Base-by-base conservation (phyloP, 2,797 vertebrate genomes). In the Benthosema pterotum region DNA sequence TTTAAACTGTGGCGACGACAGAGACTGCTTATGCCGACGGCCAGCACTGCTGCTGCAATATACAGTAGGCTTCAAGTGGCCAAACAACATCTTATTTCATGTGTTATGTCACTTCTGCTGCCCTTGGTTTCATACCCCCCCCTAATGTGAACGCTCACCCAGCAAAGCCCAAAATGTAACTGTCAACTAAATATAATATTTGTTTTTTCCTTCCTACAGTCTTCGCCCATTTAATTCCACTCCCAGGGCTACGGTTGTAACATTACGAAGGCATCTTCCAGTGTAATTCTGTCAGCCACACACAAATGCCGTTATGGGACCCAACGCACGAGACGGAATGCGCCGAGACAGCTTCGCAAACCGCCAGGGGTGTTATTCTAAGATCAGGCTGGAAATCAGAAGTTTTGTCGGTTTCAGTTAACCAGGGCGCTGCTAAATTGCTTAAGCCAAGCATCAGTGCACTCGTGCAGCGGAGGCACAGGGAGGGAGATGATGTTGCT, bases 331-430 rank as follows among this genome's bases (percentile, higher is more conserved):
- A 71, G 71, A 88, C 59, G 47, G 81, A 82, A 91, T 83, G 72
- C 65, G 67, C 76, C 56, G 71, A 80, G 88, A 87, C 86, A 83
- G 85, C 84, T 73, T 87, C 78, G 72, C 81, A 69, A n/a, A 72
- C 77, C 52, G 88, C 88, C 87, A 84, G 73, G 69, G 88, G 88
- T 90, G 83, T 90, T 90, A 76, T 88, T 87, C 83, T 66, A 85
- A 85, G 86, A 90, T 89, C 85, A 60, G 84, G 83, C 87, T 81
- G 79, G 75, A 91, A n/a, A 88, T 89, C 89, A 88, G 87, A 90
- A 88, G 85, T 90, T 90, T 88, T 88, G 89, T 90, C 88, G 67
- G 87, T 88, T 87, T 86, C 82, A 83, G 85, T 92, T 92, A 87
- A 87, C 83, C 83, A 64, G 77, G 80, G 75, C 78, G 17, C 84